phyloP scores from a whole-genome alignment of 2,888 invertebrate genomes.

The Brenthis ino region DNA sequence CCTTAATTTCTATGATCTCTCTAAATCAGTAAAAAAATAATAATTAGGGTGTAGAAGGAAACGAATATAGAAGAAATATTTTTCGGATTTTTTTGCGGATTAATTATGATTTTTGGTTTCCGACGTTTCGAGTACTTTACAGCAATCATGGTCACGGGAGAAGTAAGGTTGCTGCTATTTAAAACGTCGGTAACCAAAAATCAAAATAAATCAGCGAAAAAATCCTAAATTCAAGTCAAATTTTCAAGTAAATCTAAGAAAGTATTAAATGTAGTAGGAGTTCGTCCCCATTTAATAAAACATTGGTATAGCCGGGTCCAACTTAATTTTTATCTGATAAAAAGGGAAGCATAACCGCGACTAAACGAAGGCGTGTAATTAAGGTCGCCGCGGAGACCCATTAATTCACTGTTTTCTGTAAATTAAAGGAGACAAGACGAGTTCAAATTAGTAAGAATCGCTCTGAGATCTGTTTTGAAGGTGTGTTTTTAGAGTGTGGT shows the following conservation, averaged over 20 bases:
- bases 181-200: too few relatives aligned
- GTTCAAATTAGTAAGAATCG: conserved; percentile 71
- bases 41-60: too few relatives aligned
- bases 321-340: conserved; percentile 14
- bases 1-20: too few relatives aligned
- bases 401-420: conserved; percentile 67
- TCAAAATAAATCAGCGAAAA: too few relatives aligned
- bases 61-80: too few relatives aligned
- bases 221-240: background rate
- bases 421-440: conserved; percentile 60
- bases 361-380: conserved; percentile 64
- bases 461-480: conserved; percentile 46
- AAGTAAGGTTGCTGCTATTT: too few relatives aligned
- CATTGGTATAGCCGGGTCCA: conserved; percentile 13
- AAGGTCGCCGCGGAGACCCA: conserved; percentile 60
- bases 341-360: conserved; percentile 51
- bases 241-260: conserved; percentile 12
- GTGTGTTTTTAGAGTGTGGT: conserved; percentile 20
- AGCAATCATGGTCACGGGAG: too few relatives aligned
- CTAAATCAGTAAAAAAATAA: too few relatives aligned
- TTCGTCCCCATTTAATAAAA: background rate
- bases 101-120: too few relatives aligned
- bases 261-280: conserved; percentile 6
- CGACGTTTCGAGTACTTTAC: too few relatives aligned
- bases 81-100: too few relatives aligned